These are phyloP conservation scores for Drosophila dunni DNA, from an alignment of 1,140 invertebrate species.

Conservation along the genomic window DNA sequence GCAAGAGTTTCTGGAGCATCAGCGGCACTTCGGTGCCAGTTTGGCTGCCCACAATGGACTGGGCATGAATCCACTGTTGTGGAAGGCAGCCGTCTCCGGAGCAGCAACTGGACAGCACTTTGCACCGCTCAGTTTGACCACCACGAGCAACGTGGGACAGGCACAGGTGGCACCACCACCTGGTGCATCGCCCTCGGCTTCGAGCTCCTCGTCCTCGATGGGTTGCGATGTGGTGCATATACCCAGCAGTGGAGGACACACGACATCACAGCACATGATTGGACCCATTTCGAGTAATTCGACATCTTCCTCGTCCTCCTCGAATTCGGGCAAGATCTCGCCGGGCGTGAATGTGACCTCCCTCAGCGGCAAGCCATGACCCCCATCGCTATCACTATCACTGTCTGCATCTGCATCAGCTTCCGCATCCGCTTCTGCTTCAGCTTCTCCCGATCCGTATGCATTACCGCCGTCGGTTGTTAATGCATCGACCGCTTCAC, in stretches of 20 bases:
- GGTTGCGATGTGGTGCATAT: slow-evolving; percentile 84
- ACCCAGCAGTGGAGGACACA: slow-evolving; percentile 58
- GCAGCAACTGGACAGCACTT: slow-evolving; percentile 75
- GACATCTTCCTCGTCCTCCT: slow-evolving; percentile 78
- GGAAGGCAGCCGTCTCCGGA: slow-evolving; percentile 81
- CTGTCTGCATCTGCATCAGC: slow-evolving; percentile 44
- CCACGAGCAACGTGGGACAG: slow-evolving; percentile 51
- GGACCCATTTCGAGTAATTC: slow-evolving; percentile 82
- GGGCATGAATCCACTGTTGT: slow-evolving; percentile 79
- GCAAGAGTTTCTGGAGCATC: slow-evolving; percentile 83
- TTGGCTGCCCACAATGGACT: slow-evolving; percentile 81
- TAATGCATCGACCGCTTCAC: slow-evolving; percentile 58
- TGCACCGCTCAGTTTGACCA: slow-evolving; percentile 80
- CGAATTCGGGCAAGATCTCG: slow-evolving; percentile 80
- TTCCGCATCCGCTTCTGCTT: slow-evolving; percentile 41
- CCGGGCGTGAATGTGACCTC: slow-evolving; percentile 78
- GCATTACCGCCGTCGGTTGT: slow-evolving; percentile 39
- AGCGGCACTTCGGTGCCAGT: slow-evolving; percentile 75
- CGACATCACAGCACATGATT: slow-evolving; percentile 77
- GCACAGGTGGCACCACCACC: slow-evolving; percentile 81
- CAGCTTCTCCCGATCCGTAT: slow-evolving; percentile 59
- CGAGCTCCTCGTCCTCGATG: slow-evolving; percentile 86
- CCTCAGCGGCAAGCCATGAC: slow-evolving; percentile 81
- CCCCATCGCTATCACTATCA: slow-evolving; percentile 53
- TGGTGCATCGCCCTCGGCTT: slow-evolving; percentile 86